Conservation (phyloP, 2,888 invertebrate genomes). For the Agriopis leucophaearia region DNA sequence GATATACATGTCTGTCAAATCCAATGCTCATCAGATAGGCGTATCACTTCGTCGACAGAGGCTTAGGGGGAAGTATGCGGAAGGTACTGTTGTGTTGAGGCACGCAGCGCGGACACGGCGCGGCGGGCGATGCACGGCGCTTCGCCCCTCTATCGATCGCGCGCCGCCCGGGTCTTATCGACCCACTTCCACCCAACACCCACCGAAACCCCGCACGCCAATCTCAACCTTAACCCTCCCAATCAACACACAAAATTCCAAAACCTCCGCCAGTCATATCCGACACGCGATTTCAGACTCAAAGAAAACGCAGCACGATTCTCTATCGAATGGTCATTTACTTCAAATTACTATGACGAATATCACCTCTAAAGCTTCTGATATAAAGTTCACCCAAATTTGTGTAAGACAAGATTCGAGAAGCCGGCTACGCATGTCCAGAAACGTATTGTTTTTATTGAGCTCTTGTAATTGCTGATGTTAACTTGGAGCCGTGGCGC, state of each 20-base stretch:
- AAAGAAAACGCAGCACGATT: slow-evolving; percentile 70
- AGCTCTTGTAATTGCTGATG: slow-evolving; percentile 51
- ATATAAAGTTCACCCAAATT: slow-evolving; percentile 51
- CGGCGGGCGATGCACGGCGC: slow-evolving; percentile 47
- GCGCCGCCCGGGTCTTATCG: slow-evolving; percentile 76
- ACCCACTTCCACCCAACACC: slow-evolving; percentile 73
- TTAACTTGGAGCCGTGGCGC: slow-evolving; percentile 14
- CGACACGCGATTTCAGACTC: slow-evolving; percentile 72
- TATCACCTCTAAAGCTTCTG: slow-evolving; percentile 76
- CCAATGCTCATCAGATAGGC: slow-evolving; percentile 39
- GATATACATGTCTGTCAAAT: slow-evolving; percentile 37
- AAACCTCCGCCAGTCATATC: slow-evolving; percentile 48
- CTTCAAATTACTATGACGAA: slow-evolving; percentile 67
- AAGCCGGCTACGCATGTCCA: slow-evolving; percentile 82
- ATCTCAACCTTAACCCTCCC: slow-evolving; percentile 71
- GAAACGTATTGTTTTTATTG: slow-evolving; percentile 68
- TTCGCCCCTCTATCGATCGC: slow-evolving; percentile 76
- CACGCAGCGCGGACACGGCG: slow-evolving; percentile 60
- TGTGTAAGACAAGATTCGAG: slow-evolving; percentile 61
- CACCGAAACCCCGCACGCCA: slow-evolving; percentile 55
- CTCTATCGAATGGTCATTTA: slow-evolving; percentile 64
- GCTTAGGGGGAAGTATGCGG: slow-evolving; percentile 52
- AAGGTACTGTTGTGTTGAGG: slow-evolving; percentile 65
- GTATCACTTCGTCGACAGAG: slow-evolving; percentile 54
- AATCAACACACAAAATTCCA: slow-evolving; percentile 58